These are phyloP conservation scores for Peromyscus californicus DNA, from an alignment of 2,113 vertebrate genomes.

Conservation along the genomic window DNA sequence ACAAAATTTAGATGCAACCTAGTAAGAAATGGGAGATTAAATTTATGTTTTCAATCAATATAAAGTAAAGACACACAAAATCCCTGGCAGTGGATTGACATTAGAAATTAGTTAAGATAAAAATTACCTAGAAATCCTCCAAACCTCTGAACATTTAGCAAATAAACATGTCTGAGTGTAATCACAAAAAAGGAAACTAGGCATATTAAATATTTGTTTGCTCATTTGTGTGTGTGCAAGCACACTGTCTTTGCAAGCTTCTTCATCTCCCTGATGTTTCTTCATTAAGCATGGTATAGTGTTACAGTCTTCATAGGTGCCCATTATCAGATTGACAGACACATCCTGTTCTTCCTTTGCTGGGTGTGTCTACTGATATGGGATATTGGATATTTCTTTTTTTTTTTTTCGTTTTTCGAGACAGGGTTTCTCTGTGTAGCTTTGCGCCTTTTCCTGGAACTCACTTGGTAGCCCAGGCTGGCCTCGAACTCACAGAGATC, in stretches of 20 bases:
- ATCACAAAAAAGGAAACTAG: background rate
- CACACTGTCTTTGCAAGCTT: background rate
- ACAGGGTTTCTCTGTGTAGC: too few species aligned
- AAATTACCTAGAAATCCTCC: background rate
- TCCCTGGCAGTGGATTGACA: background rate
- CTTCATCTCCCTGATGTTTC: background rate
- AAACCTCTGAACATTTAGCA: background rate
- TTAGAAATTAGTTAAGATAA: conserved; percentile 26
- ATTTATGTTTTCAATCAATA: conserved; percentile 40
- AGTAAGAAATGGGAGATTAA: background rate
- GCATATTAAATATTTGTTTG: background rate
- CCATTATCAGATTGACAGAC: background rate
- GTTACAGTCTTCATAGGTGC: background rate
- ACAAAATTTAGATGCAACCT: background rate
- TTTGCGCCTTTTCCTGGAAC: too few species aligned
- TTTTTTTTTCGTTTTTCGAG: too few species aligned
- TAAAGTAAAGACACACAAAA: background rate
- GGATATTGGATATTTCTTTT: background rate
- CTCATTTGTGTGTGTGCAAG: background rate
- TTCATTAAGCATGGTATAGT: background rate
- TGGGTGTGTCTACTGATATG: background rate
- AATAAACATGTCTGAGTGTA: background rate
- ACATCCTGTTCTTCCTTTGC: background rate
- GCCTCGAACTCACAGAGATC: too few species aligned
- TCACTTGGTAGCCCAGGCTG: too few species aligned